These are phyloP conservation scores for Bombus fervidus DNA, from an alignment of 1,140 invertebrate species.

Conservation along the genomic window DNA sequence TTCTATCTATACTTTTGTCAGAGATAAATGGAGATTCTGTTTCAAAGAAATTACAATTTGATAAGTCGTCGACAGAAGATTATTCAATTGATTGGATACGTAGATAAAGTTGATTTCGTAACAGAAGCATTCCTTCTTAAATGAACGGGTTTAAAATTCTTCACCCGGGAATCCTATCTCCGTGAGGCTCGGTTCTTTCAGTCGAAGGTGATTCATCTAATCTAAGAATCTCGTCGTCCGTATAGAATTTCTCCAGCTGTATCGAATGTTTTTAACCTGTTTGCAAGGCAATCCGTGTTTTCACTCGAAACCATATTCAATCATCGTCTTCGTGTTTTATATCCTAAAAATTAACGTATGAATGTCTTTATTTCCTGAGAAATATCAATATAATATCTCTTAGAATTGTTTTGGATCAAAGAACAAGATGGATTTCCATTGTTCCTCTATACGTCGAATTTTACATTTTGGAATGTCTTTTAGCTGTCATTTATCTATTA, in stretches of 20 bases:
- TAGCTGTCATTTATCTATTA: background rate
- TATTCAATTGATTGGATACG: background rate
- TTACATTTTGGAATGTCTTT: background rate
- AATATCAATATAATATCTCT: background rate
- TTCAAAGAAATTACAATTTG: background rate
- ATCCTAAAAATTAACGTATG: background rate
- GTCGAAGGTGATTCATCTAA: slow-evolving; percentile 65
- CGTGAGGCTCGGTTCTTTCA: slow-evolving; percentile 64
- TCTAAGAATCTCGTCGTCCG: slow-evolving; percentile 66
- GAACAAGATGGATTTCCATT: background rate
- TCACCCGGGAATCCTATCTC: slow-evolving; percentile 62
- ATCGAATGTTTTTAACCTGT: slow-evolving; percentile 68
- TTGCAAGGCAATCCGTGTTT: slow-evolving; percentile 29
- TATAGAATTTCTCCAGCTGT: slow-evolving; percentile 66
- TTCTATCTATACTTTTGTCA: background rate
- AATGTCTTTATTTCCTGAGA: background rate
- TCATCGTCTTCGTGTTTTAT: background rate
- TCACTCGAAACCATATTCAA: slow-evolving; percentile 6
- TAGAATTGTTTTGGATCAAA: background rate
- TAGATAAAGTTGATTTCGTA: slow-evolving; percentile 54
- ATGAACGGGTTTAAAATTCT: slow-evolving; percentile 48
- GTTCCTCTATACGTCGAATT: background rate
- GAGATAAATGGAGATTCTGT: background rate
- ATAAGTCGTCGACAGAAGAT: background rate
- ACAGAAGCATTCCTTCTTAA: slow-evolving; percentile 53